Conservation (phyloP, 2,113 vertebrate genomes). For the Podarcis raffonei region DNA sequence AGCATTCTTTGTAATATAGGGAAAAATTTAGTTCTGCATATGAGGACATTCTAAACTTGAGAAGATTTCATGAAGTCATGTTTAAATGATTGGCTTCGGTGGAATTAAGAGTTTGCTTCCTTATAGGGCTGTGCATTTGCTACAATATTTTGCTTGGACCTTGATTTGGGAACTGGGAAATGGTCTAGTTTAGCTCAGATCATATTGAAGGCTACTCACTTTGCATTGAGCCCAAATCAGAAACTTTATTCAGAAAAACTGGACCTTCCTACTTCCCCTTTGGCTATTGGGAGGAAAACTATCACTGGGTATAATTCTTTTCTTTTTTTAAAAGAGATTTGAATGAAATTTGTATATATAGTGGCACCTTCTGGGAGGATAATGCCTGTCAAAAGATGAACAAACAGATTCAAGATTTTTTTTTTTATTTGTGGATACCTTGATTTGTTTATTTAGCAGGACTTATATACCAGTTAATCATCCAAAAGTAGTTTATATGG, state of each 20-base stretch:
- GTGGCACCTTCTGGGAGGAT: too few relatives aligned
- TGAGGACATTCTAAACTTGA: slow-evolving; percentile 39
- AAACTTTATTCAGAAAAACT: background rate
- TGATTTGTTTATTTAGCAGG: too few relatives aligned
- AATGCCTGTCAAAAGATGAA: too few relatives aligned
- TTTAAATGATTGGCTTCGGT: slow-evolving; percentile 42
- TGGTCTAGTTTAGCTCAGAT: background rate
- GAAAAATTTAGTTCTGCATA: slow-evolving; percentile 35
- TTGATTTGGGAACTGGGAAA: background rate
- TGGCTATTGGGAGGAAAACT: background rate
- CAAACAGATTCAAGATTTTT: too few relatives aligned
- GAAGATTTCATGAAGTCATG: slow-evolving; percentile 47
- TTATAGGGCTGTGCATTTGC: background rate
- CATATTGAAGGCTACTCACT: background rate
- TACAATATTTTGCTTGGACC: background rate
- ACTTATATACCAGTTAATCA: too few relatives aligned
- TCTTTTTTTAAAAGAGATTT: too few relatives aligned
- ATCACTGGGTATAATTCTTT: too few relatives aligned
- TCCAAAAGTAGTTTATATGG: too few relatives aligned
- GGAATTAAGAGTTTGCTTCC: slow-evolving; percentile 26
- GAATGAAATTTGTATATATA: too few relatives aligned
- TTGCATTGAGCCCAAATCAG: background rate
- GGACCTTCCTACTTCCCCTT: background rate
- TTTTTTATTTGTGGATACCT: too few relatives aligned
- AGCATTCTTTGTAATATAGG: slow-evolving; percentile 25